Evolutionary conservation across 1,140 invertebrate species (phyloP), one percentile per base, ranked within the genome.

Genomic region (Hetaerina americana): DNA sequence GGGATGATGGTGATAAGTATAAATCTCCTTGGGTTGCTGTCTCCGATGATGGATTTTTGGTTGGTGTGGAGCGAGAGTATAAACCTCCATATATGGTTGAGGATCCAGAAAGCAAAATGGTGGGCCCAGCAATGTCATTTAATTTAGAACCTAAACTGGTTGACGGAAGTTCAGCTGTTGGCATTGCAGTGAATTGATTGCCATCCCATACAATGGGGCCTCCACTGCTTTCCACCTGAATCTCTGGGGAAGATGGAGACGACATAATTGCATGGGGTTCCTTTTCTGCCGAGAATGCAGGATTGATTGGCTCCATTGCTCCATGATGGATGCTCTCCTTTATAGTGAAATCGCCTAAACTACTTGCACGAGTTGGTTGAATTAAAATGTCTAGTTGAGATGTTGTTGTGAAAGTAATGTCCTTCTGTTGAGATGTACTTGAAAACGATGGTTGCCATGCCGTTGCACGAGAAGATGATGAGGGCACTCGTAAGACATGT

Each of bases 71-170:
- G 25, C 74, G 57, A 18, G 76, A 77, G 69, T 77, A 77, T 6
- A 77, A 28, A 15, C 72, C 72, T 18, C 73, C 75, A 73, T 74
- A 77, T 27, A 77, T 74, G 15, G 77, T 78, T 15, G 75, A 76
- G 66, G 76, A 73, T 27, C 76, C 77, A 57, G 74, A 75, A 66
- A 77, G 26, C 5, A 66, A 22, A 5, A 57, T 3, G 22, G 40
- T 57, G 15, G 40, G 22, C 3, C 8, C 27, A 1, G 15, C 12
- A 22, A 18, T 18, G 67, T 68, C 3, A 18, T 68, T 28, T 18
- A 68, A 15, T 5, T 10, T 28, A n/a, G 67, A 28, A 18, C 18
- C 2, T 68, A 15, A 24, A n/a, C 15, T 27, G 2, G 67, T 10
- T 18, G 26, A 25, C 26, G 67, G 67, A 3, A 28, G 67, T 68